A percentile compares a stretch with the other conserved stretches of the same genome.
These are phyloP conservation scores for Actinernus sp. DNA, from an alignment of 92 coral and sea anemone species.

Conservation along the genomic window DNA sequence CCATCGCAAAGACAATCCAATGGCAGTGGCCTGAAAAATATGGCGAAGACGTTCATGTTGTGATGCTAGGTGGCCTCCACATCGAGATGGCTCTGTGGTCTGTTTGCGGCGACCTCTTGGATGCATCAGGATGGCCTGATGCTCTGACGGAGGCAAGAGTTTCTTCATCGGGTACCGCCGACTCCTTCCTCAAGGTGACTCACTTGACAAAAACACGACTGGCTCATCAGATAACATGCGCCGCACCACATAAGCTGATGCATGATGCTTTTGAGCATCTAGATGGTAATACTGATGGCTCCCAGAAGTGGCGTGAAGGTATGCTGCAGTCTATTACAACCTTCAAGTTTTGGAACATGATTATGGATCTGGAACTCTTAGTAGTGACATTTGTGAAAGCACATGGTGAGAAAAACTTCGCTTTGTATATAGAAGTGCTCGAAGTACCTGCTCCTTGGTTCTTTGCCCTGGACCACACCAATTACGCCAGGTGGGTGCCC, in stretches of 20 bases:
- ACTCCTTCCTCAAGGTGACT: conserved; percentile 19
- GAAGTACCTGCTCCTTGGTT: conserved; percentile 34
- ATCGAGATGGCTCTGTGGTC: conserved; percentile 48
- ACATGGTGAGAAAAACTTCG: conserved; percentile 46
- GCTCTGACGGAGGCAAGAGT: conserved; percentile 35
- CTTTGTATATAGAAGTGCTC: conserved; percentile 44
- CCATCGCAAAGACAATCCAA: conserved; percentile 28
- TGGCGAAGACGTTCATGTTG: conserved; percentile 24
- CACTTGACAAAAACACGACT: conserved; percentile 34
- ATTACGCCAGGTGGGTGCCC: conserved; percentile 39
- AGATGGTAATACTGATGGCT: conserved; percentile 8
- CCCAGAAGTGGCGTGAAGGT: conserved; percentile 15
- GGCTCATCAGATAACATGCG: conserved; percentile 31
- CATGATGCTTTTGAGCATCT: conserved; percentile 6
- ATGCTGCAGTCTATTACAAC: conserved; percentile 39
- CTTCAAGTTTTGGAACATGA: conserved; percentile 25
- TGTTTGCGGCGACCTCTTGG: conserved; percentile 33
- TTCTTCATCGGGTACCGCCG: conserved; percentile 31
- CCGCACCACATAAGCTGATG: conserved; percentile 7
- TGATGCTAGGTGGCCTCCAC: conserved; percentile 45
- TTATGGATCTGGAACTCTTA: not conserved
- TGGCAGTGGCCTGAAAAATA: too few species aligned
- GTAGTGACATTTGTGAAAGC: conserved; percentile 33
- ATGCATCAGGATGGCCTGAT: conserved; percentile 28
- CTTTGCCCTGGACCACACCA: conserved; percentile 55